phyloP scores from a whole-genome alignment of 2,888 invertebrate genomes.

The Sericinus montela region DNA sequence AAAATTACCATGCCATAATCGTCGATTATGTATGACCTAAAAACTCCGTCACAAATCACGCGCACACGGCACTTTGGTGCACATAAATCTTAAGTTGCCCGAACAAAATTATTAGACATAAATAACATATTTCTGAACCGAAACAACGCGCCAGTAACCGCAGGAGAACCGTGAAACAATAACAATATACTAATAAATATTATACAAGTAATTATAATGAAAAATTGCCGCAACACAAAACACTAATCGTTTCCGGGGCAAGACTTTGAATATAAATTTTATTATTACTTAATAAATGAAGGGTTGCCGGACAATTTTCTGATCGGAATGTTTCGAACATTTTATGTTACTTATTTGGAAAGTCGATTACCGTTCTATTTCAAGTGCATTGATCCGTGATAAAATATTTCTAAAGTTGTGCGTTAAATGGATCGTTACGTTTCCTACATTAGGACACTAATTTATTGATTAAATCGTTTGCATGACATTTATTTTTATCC shows the following conservation, averaged over 20 bases:
- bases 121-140: conserved; percentile 48
- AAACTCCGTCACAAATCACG: conserved; percentile 30
- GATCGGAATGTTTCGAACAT: conserved; percentile 39
- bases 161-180: conserved; percentile 44
- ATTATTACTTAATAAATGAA: conserved; percentile 32
- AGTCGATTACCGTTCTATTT: conserved; percentile 24
- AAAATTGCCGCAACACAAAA: conserved; percentile 40
- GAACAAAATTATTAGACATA: conserved; percentile 56
- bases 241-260: conserved; percentile 57
- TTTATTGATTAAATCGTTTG: background rate
- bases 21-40: conserved; percentile 9
- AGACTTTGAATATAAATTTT: conserved; percentile 49
- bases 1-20: background rate
- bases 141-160: conserved; percentile 29
- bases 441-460: background rate
- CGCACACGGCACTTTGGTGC: conserved; percentile 26
- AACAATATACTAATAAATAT: conserved; percentile 69
- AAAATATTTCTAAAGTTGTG: conserved; percentile 9
- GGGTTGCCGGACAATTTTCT: conserved; percentile 43
- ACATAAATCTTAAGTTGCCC: conserved; percentile 28
- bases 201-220: conserved; percentile 71
- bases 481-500: background rate
- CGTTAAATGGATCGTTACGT: conserved; percentile 14
- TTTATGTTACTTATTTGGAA: conserved; percentile 17
- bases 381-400: conserved; percentile 13